Base-by-base conservation (phyloP, 2,797 vertebrate genomes). In the Triplophysa bombifrons region DNA sequence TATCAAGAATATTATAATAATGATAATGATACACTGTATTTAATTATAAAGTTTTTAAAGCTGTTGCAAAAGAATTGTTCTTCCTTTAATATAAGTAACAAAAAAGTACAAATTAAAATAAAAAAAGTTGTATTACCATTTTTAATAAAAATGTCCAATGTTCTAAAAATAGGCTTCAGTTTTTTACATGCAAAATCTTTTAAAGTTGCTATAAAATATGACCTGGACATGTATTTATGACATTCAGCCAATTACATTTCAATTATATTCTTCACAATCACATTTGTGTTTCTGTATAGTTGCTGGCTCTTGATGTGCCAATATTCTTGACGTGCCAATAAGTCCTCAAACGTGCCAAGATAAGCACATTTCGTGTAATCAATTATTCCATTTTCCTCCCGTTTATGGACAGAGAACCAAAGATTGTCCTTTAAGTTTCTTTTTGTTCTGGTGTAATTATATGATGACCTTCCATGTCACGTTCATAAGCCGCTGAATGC, bases 401-500 rank as follows among this genome's bases (percentile, higher is more conserved):
- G 10, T 83, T 74, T 61, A 22, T 50, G 20, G 48, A 76, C 38
- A 5, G 17, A 61, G 80, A 74, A 80, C 68, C 83, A 83, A 79
- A 34, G 44, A 68, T 74, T 66, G 58, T 64, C 63, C 74, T 83
- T 55, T 58, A 51, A 84, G 72, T 66, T 79, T 71, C 48, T 53
- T 72, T 82, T 69, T 79, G 70, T 78, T 73, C 76, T 60, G 68
- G 72, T 48, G 64, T 85, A 82, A 88, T 87, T 85, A 77, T 83
- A 58, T 25, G 61, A 64, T 82, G 85, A 82, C 86, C 82, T 87
- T 82, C 61, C 69, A 16, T 75, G 78, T 85, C 82, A 86, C 85
- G 74, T 82, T 83, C 66, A 56, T 74, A 77, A 41, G 41, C 48
- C 34, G 70, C 74, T 74, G 51, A 41, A 66, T 81, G 58, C 25